These are phyloP conservation scores for Fregetta grallaria DNA, from an alignment of 2,113 vertebrate genomes.

Conservation along the genomic window DNA sequence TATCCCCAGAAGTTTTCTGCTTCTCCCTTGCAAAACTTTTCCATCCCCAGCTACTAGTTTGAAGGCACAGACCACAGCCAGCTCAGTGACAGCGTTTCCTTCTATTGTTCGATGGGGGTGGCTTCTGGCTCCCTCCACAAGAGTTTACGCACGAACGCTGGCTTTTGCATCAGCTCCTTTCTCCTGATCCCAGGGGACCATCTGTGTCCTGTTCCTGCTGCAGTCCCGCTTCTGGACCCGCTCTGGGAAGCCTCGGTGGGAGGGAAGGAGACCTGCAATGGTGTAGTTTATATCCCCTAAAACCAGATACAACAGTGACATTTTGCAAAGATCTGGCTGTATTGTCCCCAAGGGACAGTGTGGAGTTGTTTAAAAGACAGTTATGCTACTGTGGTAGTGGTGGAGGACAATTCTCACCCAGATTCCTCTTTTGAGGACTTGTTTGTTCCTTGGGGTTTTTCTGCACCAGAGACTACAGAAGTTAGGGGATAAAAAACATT, in stretches of 20 bases:
- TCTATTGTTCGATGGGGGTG: neutral
- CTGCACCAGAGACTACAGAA: neutral
- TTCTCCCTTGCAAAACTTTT: neutral
- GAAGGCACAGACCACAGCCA: neutral
- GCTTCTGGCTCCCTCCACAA: neutral
- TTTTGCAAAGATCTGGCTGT: neutral
- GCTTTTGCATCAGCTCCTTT: neutral
- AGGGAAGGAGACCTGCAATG: neutral
- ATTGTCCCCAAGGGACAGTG: neutral
- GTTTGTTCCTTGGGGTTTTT: neutral
- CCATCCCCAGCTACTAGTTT: neutral
- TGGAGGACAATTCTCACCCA: neutral
- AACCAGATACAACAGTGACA: neutral
- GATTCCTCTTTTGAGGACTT: neutral
- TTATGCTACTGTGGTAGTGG: neutral
- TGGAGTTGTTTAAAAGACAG: neutral
- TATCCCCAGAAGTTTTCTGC: neutral
- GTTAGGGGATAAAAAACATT: neutral
- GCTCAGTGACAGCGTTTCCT: neutral
- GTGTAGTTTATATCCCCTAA: neutral
- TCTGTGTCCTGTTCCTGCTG: neutral
- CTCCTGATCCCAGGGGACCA: neutral
- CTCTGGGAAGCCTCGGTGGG: neutral
- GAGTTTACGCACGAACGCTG: accelerated
- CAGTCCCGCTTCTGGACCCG: neutral